Conservation (phyloP, 2,888 invertebrate genomes). For the Carabus problematicus region DNA sequence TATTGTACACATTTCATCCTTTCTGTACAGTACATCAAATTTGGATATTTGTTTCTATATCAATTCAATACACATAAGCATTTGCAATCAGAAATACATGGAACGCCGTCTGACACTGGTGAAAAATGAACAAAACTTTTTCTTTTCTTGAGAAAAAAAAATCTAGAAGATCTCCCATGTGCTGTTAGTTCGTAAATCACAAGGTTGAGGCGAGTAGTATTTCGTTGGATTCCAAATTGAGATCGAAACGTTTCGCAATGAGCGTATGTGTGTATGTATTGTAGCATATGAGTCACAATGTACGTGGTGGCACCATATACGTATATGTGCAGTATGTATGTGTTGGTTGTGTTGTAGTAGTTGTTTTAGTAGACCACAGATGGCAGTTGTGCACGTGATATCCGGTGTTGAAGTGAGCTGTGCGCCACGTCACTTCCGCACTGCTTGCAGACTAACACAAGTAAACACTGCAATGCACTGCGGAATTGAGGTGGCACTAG, state of each 20-base stretch:
- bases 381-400: constrained; percentile 44
- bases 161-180: neutral
- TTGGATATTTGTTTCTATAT: too few relatives aligned
- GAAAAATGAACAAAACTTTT: too few relatives aligned
- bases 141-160: constrained; percentile 9
- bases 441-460: constrained; percentile 85
- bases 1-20: too few relatives aligned
- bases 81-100: too few relatives aligned
- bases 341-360: constrained; percentile 27
- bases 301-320: neutral
- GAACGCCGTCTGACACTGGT: too few relatives aligned
- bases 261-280: too few relatives aligned
- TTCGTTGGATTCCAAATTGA: constrained; percentile 10
- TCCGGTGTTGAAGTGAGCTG: constrained; percentile 49
- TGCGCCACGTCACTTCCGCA: constrained; percentile 87
- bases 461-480: constrained; percentile 93
- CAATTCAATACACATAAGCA: too few relatives aligned
- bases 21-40: too few relatives aligned
- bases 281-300: too few relatives aligned
- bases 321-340: constrained; percentile 1
- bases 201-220: neutral
- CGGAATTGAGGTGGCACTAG: constrained; percentile 87
- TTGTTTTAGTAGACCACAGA: too few relatives aligned
- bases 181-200: neutral
- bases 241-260: constrained; percentile 13